These are phyloP conservation scores for Clarias gariepinus DNA, from an alignment of 2,113 vertebrate genomes.

Conservation along the genomic window DNA sequence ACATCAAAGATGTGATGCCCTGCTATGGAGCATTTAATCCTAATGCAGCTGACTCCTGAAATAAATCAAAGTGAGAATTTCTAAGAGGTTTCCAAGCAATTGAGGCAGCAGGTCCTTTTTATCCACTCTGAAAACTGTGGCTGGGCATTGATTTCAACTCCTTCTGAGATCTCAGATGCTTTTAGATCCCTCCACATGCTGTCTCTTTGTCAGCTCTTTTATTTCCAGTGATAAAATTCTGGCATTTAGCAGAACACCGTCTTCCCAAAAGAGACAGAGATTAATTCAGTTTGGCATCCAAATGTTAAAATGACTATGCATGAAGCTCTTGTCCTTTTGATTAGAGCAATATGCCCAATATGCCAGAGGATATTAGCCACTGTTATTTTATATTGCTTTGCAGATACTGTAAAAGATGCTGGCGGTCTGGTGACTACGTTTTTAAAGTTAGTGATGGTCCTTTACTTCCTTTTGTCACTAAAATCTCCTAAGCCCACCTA, in stretches of 20 bases:
- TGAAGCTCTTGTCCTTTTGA: slow-evolving; percentile 57
- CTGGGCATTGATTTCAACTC: slow-evolving; percentile 83
- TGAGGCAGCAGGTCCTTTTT: slow-evolving; percentile 80
- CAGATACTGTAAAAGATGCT: slow-evolving; percentile 52
- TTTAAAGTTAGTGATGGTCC: slow-evolving; percentile 60
- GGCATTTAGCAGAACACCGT: slow-evolving; percentile 74
- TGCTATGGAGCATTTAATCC: slow-evolving; percentile 77
- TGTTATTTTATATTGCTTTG: slow-evolving; percentile 60
- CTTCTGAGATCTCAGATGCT: slow-evolving; percentile 83
- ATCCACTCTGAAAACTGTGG: slow-evolving; percentile 80
- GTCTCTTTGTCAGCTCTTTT: slow-evolving; percentile 64
- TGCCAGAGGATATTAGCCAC: slow-evolving; percentile 44
- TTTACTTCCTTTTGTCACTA: slow-evolving; percentile 58
- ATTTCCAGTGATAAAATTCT: slow-evolving; percentile 75
- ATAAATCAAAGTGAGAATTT: slow-evolving; percentile 84
- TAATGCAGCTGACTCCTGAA: slow-evolving; percentile 74
- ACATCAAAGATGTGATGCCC: slow-evolving; percentile 81
- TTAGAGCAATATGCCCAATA: slow-evolving; percentile 51
- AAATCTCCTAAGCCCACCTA: slow-evolving; percentile 42
- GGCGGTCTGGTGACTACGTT: slow-evolving; percentile 55
- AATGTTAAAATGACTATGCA: slow-evolving; percentile 64
- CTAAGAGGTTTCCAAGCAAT: slow-evolving; percentile 83
- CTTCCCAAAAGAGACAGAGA: slow-evolving; percentile 63
- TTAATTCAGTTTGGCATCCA: slow-evolving; percentile 71
- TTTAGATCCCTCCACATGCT: slow-evolving; percentile 69